A percentile compares a stretch with the other conserved stretches of the same genome.
These are phyloP conservation scores for Megaleporinus macrocephalus DNA, from an alignment of 2,113 vertebrate species.

Conservation along the genomic window DNA sequence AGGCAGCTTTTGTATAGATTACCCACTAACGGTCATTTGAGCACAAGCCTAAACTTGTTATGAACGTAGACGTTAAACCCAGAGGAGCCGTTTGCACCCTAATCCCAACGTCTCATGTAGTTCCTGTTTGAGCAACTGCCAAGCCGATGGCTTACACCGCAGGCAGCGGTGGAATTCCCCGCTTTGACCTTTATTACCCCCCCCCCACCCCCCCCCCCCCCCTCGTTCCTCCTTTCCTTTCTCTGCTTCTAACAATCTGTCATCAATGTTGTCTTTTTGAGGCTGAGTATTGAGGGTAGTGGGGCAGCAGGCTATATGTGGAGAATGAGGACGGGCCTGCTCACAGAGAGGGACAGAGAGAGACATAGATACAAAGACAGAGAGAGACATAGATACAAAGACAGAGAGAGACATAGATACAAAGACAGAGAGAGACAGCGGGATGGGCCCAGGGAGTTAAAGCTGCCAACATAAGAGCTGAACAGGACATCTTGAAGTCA, in stretches of 20 bases:
- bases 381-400: no score
- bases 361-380: no score
- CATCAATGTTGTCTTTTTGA: slow-evolving; percentile 42
- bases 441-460: slow-evolving; percentile 15
- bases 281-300: slow-evolving; percentile 70
- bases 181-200: neutral
- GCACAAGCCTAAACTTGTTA: slow-evolving; percentile 20
- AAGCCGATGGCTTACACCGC: neutral
- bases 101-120: neutral
- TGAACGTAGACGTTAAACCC: neutral
- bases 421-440: slow-evolving; percentile 13
- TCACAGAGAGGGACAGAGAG: neutral
- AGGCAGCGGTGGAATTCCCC: neutral
- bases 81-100: neutral
- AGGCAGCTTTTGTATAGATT: slow-evolving; percentile 21
- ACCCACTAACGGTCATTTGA: slow-evolving; percentile 7
- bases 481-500: slow-evolving; percentile 55
- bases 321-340: slow-evolving; percentile 28
- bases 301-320: slow-evolving; percentile 60
- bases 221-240: neutral
- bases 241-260: slow-evolving; percentile 28
- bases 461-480: slow-evolving; percentile 51
- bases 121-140: slow-evolving; percentile 5
- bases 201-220: neutral
- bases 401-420: no score